Percentiles rank a stretch among this genome's conserved stretches.
Conservation (phyloP, 2,113 vertebrate genomes). For the Tringa solitaria region DNA sequence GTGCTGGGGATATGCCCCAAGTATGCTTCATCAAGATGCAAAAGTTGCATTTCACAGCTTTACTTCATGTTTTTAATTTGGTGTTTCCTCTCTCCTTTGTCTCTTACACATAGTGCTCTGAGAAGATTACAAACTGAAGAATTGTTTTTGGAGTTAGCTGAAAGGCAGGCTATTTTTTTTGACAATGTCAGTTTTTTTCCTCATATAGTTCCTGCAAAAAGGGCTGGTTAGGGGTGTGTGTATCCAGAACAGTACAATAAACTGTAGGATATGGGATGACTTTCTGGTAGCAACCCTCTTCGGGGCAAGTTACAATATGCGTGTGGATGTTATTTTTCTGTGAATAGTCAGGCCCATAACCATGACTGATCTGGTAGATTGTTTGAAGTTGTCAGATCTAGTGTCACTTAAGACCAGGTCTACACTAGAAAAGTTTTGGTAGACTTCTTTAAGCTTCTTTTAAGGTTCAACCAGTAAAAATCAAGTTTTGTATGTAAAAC, state of each 20-base stretch:
- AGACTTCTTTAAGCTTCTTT: not conserved
- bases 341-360: not conserved
- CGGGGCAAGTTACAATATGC: not conserved
- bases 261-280: not conserved
- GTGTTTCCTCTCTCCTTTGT: not conserved
- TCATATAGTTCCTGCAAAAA: not conserved
- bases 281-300: not conserved
- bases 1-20: too few relatives aligned
- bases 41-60: not conserved
- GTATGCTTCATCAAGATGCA: not conserved
- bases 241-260: not conserved
- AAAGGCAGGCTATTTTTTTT: not conserved
- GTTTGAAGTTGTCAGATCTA: not conserved
- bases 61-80: not conserved
- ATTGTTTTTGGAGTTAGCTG: not conserved
- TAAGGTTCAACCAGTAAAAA: not conserved
- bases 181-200: not conserved
- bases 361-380: not conserved
- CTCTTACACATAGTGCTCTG: not conserved
- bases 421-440: not conserved
- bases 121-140: not conserved
- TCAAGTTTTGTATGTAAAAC: not conserved
- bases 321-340: not conserved
- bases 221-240: not conserved
- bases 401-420: not conserved